Conservation (phyloP, 1,140 invertebrate genomes). For the Drosophila parabipectinata region DNA sequence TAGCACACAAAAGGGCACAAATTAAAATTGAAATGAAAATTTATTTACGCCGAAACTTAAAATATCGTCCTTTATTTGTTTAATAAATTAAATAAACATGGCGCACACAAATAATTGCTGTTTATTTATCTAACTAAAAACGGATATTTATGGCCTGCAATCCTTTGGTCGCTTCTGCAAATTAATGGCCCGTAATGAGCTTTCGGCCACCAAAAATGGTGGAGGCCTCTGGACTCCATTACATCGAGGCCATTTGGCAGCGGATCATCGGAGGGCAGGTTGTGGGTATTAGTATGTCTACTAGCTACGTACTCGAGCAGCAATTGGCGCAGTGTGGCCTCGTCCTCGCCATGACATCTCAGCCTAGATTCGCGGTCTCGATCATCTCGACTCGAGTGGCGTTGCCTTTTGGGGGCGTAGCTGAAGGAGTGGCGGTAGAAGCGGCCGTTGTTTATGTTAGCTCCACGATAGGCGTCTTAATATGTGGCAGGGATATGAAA, state of each 20-base stretch:
- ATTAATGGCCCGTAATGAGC: conserved; percentile 72
- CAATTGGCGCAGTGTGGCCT: conserved; percentile 84
- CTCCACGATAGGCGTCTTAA: conserved; percentile 79
- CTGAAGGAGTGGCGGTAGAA: conserved; percentile 84
- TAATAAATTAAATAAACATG: conserved; percentile 57
- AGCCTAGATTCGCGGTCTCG: conserved; percentile 82
- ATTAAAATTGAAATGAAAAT: conserved; percentile 48
- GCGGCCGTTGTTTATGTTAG: conserved; percentile 82
- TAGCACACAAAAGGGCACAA: conserved; percentile 25
- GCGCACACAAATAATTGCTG: conserved; percentile 59
- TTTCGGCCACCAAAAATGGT: conserved; percentile 4
- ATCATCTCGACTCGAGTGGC: conserved; percentile 77
- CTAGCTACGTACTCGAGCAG: conserved; percentile 83
- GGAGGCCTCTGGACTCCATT: conserved; percentile 21
- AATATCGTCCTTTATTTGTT: conserved; percentile 42
- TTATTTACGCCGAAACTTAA: conserved; percentile 44
- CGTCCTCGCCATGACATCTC: conserved; percentile 84
- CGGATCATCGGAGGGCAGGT: conserved; percentile 10
- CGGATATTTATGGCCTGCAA: conserved; percentile 68
- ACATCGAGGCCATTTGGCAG: conserved; percentile 15
- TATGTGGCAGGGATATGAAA: too few species aligned
- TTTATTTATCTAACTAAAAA: conserved; percentile 76
- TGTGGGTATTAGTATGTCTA: background rate
- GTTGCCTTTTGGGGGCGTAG: conserved; percentile 81
- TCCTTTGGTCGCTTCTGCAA: conserved; percentile 50